Base-by-base conservation (phyloP, 2,113 vertebrate species). In the Papio anubis region DNA sequence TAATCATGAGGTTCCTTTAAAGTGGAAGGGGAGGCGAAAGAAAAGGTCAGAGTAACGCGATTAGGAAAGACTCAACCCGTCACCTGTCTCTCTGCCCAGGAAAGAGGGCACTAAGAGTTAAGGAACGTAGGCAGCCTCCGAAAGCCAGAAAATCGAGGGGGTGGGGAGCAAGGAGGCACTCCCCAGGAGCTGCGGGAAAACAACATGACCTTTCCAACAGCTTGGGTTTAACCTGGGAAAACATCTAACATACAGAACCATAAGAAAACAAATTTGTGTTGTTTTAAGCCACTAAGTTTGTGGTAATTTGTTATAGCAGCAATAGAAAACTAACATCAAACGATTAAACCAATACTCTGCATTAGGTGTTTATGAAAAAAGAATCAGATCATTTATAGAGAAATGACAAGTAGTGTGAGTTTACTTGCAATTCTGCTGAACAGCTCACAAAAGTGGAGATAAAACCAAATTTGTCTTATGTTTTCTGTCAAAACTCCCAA, bases 171-270 rank as follows among this genome's bases (percentile, higher is more conserved):
- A 8, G 18, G 6, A 6, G 16, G 3, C 23, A 52, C 5, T 57
- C 27, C 21, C 0, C 10, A 23, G 11, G 55, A 76, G 20, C 21
- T 23, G 50, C 5, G 2, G 32, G 12, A 35, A 57, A n/a, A 68
- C 2, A 83, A 30, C 25, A 11, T 17, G 45, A 16, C 2, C 32
- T 2, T 64, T 8, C 23, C 20, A 57, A 35, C 2, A 30, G 16
- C 10, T 72, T 35, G 10, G 3, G 57, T 95, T 79, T 68, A 85
- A 25, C 30, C 7, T 4, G 38, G 5, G 21, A 48, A 81, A 45
- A 23, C 0, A 0, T n/a, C 18, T 21, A 45, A 38, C 4, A 13
- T 21, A 82, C 8, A 79, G 17, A 43, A 50, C 4, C 14, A 13
- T 35, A 78, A 72, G 20, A 57, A 32, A 50, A 85, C 16, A 59